A percentile compares a stretch with the other conserved stretches of the same genome.
phyloP scores from a whole-genome alignment of 92 coral and sea anemone genomes.

The Phenganax subtilis region DNA sequence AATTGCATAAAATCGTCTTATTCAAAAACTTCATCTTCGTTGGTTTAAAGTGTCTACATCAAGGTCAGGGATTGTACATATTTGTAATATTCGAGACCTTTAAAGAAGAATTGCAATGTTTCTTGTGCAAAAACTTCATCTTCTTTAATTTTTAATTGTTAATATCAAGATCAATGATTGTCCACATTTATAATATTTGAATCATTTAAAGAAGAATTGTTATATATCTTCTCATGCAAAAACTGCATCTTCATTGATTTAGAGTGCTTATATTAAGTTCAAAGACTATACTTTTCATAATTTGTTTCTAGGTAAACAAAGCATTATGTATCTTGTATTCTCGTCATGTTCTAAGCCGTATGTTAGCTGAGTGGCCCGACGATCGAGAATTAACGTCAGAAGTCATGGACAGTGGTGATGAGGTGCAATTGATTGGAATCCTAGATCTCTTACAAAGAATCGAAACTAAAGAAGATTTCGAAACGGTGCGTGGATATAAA shows the following conservation, averaged over 20 bases:
- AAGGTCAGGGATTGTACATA: too few relatives aligned
- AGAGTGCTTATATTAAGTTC: not conserved
- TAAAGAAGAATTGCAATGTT: too few relatives aligned
- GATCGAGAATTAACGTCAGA: slow-evolving; percentile 60
- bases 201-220: too few relatives aligned
- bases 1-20: too few relatives aligned
- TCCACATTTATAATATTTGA: too few relatives aligned
- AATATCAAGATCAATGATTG: too few relatives aligned
- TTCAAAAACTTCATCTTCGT: too few relatives aligned
- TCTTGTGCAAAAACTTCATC: too few relatives aligned
- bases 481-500: slow-evolving; percentile 51
- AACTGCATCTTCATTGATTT: not conserved
- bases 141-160: too few relatives aligned
- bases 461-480: slow-evolving; percentile 77
- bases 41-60: too few relatives aligned
- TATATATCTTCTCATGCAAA: too few relatives aligned
- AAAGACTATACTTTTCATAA: not conserved
- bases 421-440: slow-evolving; percentile 86
- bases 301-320: slow-evolving; percentile 61
- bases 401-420: slow-evolving; percentile 82
- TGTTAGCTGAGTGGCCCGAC: slow-evolving; percentile 85
- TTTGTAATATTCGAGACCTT: too few relatives aligned
- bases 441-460: slow-evolving; percentile 83
- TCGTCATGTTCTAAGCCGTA: slow-evolving; percentile 74
- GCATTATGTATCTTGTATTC: slow-evolving; percentile 83